These are phyloP conservation scores for Physocephala rufipes DNA, from an alignment of 2,888 invertebrate species.

Conservation along the genomic window DNA sequence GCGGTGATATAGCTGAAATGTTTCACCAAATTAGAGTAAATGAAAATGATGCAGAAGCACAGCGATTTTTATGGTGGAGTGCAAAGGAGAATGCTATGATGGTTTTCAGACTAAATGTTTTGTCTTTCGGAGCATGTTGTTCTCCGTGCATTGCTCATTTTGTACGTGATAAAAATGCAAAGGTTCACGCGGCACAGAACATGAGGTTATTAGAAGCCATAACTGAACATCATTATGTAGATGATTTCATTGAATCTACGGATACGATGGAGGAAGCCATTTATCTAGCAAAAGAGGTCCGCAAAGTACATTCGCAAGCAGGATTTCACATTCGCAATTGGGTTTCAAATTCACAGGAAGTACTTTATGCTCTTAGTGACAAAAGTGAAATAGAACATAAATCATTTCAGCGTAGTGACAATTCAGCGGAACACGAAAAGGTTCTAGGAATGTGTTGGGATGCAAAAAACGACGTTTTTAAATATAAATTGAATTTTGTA, in stretches of 20 bases:
- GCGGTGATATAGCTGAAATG: too few relatives aligned
- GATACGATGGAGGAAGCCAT: conserved; percentile 27
- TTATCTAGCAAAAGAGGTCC: too few relatives aligned
- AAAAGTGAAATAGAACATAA: too few relatives aligned
- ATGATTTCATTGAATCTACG: conserved; percentile 34
- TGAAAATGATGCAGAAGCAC: too few relatives aligned
- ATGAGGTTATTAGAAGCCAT: not conserved
- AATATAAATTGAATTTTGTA: not conserved
- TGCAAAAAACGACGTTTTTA: not conserved
- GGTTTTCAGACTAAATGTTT: too few relatives aligned
- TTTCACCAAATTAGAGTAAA: too few relatives aligned
- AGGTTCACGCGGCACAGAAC: not conserved
- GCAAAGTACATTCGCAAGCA: conserved; percentile 23
- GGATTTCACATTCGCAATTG: conserved; percentile 38
- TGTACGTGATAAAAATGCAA: conserved; percentile 1
- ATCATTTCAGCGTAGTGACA: too few relatives aligned
- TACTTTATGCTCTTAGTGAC: not conserved
- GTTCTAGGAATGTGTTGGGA: conserved; percentile 2
- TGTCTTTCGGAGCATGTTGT: too few relatives aligned
- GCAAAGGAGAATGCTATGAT: too few relatives aligned
- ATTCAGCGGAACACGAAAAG: too few relatives aligned
- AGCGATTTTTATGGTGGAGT: too few relatives aligned
- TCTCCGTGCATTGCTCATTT: too few relatives aligned
- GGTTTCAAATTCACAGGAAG: conserved; percentile 27
- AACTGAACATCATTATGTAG: conserved; percentile 37